Conservation (phyloP, 2,888 invertebrate genomes). For the Drosophila bunnanda region DNA sequence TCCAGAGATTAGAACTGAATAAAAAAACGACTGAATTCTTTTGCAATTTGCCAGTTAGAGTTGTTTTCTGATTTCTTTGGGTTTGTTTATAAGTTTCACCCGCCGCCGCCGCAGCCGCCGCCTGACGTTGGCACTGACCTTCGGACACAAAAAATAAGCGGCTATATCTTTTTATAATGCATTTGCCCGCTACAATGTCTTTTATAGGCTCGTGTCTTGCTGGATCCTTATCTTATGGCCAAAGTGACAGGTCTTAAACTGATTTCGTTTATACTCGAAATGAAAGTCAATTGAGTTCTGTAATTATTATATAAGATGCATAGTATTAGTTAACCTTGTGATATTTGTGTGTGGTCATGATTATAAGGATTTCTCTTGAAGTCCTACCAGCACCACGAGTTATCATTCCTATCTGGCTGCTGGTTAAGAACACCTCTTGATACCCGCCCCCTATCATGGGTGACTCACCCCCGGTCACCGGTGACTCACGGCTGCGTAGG, state of each 20-base stretch:
- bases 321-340: not conserved
- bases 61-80: slow-evolving; percentile 33
- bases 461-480: slow-evolving; percentile 49
- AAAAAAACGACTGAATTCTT: slow-evolving; percentile 28
- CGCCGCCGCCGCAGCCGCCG: slow-evolving; percentile 5
- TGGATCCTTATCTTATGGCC: slow-evolving; percentile 1
- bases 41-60: slow-evolving; percentile 40
- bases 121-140: slow-evolving; percentile 76
- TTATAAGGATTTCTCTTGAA: not conserved
- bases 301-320: slow-evolving; percentile 8
- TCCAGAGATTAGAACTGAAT: slow-evolving; percentile 36
- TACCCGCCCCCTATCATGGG: not conserved
- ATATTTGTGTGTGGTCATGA: slow-evolving; percentile 14
- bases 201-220: slow-evolving; percentile 4
- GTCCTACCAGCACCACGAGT: not conserved
- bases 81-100: slow-evolving; percentile 24
- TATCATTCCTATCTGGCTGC: not conserved
- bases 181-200: slow-evolving; percentile 3
- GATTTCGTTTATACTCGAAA: slow-evolving; percentile 3
- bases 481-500: slow-evolving; percentile 59
- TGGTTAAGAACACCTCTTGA: slow-evolving; percentile 3
- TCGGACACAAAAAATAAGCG: slow-evolving; percentile 73
- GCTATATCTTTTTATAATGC: slow-evolving; percentile 4
- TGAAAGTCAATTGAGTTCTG: slow-evolving; percentile 8
- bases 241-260: slow-evolving; percentile 6